Base-by-base conservation (phyloP, 2,113 vertebrate genomes). In the Salvelinus alpinus region DNA sequence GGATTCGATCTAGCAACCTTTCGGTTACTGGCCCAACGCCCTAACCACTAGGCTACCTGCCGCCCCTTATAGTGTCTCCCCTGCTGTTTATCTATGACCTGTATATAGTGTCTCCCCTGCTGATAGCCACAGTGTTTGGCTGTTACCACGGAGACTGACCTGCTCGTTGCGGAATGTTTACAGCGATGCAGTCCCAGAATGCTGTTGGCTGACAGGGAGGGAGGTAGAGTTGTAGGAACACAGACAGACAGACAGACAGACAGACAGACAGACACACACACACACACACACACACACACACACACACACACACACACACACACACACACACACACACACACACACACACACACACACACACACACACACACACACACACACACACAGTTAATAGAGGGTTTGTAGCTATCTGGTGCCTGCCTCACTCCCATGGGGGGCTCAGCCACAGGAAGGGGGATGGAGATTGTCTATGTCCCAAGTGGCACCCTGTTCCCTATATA, bases 111-210 rank as follows among this genome's bases (percentile, higher is more conserved):
- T 85, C 74, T 84, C 76, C 70, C 0, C 12, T 67, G 5, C 68
- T 29, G 84, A 80, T 14, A 22, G 81, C 69, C 83, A 81, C 82
- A 54, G 74, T 77, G 89, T 87, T 81, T 65, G 71, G 87, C 84
- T 86, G 87, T 88, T 85, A 71, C 90, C 89, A 51, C 14, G 86
- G 87, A 78, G 5, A 69, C 80, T 60, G 74, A 82, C 71, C 78
- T 24, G 78, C 73, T 74, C 84, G 11, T 79, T 72, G 72, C 71
- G 91, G 90, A 89, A 94, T 92, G 91, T 92, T 91, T 87, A 90
- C 84, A 83, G 84, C 82, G 85, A 88, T 86, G 85, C 80, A 78
- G 80, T 85, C 85, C 89, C 86, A 91, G 85, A 87, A 88, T 86
- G 79, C 85, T 64, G 82, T 86, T 72, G 80, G 82, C 65, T 24